phyloP scores from a whole-genome alignment of 2,797 vertebrate species.

The Tragelaphus eurycerus region DNA sequence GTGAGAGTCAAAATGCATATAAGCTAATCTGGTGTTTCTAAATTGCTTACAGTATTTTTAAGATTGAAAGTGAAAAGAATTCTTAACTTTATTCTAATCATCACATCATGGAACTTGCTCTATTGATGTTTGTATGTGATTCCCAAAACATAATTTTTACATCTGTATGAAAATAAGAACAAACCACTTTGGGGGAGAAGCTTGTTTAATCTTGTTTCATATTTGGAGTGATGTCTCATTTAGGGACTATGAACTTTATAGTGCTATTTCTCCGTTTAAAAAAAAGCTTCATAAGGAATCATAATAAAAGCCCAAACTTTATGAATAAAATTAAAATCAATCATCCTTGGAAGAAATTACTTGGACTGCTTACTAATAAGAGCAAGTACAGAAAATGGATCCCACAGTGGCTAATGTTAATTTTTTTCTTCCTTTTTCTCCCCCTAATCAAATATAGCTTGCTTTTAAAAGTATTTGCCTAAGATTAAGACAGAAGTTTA shows the following conservation, averaged over 20 bases:
- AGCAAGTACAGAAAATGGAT: slow-evolving; percentile 35
- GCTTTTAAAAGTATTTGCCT: neutral
- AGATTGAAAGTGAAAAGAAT: slow-evolving; percentile 33
- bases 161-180: slow-evolving; percentile 51
- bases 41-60: slow-evolving; percentile 15
- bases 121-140: neutral
- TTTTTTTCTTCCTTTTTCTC: neutral
- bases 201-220: slow-evolving; percentile 52
- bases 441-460: neutral
- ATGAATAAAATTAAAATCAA: slow-evolving; percentile 67
- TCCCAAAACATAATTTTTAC: slow-evolving; percentile 34
- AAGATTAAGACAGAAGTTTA: neutral
- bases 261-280: slow-evolving; percentile 13
- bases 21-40: neutral
- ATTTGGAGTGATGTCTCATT: slow-evolving; percentile 61
- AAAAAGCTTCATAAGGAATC: slow-evolving; percentile 38
- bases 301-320: slow-evolving; percentile 21
- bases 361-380: slow-evolving; percentile 53
- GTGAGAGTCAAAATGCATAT: neutral
- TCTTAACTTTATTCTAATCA: neutral
- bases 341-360: slow-evolving; percentile 37
- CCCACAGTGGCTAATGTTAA: neutral
- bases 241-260: slow-evolving; percentile 38
- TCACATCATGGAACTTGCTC: neutral
- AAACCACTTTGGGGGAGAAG: slow-evolving; percentile 3